Conservation (phyloP, 2,888 invertebrate species). For the Galerucella pusilla region DNA sequence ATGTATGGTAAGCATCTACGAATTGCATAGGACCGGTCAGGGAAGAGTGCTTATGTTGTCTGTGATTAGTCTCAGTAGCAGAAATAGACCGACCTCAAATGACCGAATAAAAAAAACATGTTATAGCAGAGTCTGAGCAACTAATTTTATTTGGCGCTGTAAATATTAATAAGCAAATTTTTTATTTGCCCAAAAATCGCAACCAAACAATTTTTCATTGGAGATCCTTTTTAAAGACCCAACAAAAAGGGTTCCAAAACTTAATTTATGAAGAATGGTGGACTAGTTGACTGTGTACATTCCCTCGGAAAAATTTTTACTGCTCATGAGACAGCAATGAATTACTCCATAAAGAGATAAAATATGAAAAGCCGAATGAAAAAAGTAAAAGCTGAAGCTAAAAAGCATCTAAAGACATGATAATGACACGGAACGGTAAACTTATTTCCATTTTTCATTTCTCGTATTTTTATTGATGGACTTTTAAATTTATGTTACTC, state of each 20-base stretch:
- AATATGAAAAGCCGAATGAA: slow-evolving; percentile 12
- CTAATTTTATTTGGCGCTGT: too few relatives aligned
- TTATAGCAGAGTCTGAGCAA: too few relatives aligned
- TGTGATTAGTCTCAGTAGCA: too few relatives aligned
- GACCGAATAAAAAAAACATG: too few relatives aligned
- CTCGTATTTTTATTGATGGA: slow-evolving; percentile 31
- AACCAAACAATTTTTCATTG: background rate
- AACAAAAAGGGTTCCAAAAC: background rate
- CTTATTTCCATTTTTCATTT: slow-evolving; percentile 33
- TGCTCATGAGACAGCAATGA: slow-evolving; percentile 1
- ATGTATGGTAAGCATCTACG: too few relatives aligned
- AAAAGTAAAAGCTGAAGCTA: slow-evolving; percentile 13
- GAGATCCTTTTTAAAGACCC: background rate
- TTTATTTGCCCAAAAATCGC: background rate
- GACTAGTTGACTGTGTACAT: background rate
- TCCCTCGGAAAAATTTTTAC: background rate
- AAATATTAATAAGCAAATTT: too few relatives aligned
- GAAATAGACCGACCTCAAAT: too few relatives aligned
- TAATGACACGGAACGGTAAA: slow-evolving; percentile 28
- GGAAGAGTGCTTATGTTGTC: too few relatives aligned
- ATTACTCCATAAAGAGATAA: background rate
- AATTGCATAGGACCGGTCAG: too few relatives aligned
- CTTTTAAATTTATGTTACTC: slow-evolving; percentile 28
- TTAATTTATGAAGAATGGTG: background rate
- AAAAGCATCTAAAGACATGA: slow-evolving; percentile 27